Evolutionary conservation across 1,140 invertebrate genomes (phyloP), one percentile per base, ranked within the genome.

Genomic region (Trialeurodes vaporariorum): DNA sequence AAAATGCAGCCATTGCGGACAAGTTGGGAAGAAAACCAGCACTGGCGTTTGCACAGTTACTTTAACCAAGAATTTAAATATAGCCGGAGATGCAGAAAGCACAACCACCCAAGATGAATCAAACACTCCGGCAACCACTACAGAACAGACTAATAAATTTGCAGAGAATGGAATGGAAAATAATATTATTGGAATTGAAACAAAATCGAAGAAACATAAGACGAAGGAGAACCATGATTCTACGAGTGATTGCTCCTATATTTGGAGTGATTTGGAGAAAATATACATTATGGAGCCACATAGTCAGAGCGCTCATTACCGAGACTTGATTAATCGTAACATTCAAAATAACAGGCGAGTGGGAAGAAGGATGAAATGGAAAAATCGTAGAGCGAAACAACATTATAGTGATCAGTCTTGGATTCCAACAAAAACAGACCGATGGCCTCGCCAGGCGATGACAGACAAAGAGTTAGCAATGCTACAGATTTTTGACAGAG

Each of bases 1-100:
- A 17, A 69, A 77, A n/a, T 89, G 87, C 73, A 86, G 83, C 64
- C 75, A 71, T n/a, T 89, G 87, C 72, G 78, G 78, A 21, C 71
- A 72, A 59, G 77, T 83, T 62, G 85, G 84, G 0, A 80, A 79
- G 71, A 77, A 75, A 73, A 73, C 80, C 34, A 77, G 81, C 65
- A 79, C 81, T 63, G 85, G 85, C 11, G 80, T 82, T 64, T 86
- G 85, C 71, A 80, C 75, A n/a, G 74, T 86, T 67, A 75, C 77
- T 13, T 61, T 72, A 25, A 67, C 65, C 13, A 60, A 71, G 66
- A 69, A 66, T 49, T 11, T 63, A 63, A 25, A 61, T 40, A 25
- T 34, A 34, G 40, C 1, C 1, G 22, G 34, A 1, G 25, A 59
- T 25, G n/a, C n/a, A n/a, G n/a, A n/a, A n/a, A n/a, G n/a, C n/a